Evolutionary conservation across 2,888 invertebrate genomes (phyloP), one percentile per base, ranked within the genome.

Genomic region (Perizoma affinitatum): DNA sequence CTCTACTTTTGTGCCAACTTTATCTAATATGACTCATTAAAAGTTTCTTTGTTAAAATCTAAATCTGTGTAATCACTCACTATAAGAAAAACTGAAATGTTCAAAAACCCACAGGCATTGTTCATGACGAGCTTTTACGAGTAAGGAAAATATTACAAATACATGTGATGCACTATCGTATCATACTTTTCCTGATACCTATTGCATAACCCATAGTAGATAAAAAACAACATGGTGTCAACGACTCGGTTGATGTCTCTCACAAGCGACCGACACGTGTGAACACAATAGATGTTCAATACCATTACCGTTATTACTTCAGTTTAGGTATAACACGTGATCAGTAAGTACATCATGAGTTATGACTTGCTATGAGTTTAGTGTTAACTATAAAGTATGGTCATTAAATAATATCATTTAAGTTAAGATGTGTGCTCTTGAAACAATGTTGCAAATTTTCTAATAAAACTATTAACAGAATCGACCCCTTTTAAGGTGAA

Each of bases 221-320:
- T 63, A 65, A 59, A 58, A 53, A 67, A 58, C 49, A 60, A 60
- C 57, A 59, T 64, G 61, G 72, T 77, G 83, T 80, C 79, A 79
- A 80, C 76, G 82, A 78, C 78, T 57, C 55, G 53, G 38, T 33
- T 34, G n/a, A 22, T 22, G 22, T 22, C 22, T 22, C 22, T 22
- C 57, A 70, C 67, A 47, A 46, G 34, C 38, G 57, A 56, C 40
- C 59, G 57, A 47, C 50, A 63, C 75, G 77, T 80, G 84, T 70
- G 83, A 87, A 86, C 74, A 67, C 73, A 81, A 78, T 86, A 87
- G 79, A 84, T 87, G 87, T 81, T 79, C 70, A 68, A 71, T 70
- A 71, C 78, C 78, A 84, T 84, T 84, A 86, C 81, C 70, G 81
- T 81, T 84, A 85, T 83, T 81, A 74, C 75, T 73, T 78, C 66